Conservation (phyloP, 2,797 vertebrate species). For the Sebastes variabilis region DNA sequence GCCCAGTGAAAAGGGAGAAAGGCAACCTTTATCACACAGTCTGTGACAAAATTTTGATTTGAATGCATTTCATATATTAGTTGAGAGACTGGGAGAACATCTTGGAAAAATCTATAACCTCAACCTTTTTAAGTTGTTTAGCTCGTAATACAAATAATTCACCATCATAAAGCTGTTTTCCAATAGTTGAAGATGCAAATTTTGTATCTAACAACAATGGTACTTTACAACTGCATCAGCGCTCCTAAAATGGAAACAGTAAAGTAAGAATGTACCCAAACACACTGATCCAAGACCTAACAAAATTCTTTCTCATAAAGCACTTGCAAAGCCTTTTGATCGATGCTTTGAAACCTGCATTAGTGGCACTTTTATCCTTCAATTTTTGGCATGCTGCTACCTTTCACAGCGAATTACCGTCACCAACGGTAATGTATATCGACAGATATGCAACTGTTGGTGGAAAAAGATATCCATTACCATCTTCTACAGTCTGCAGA, state of each 20-base stretch:
- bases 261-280: neutral
- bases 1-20: no score
- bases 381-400: constrained; percentile 11
- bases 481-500: constrained; percentile 22
- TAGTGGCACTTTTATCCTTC: neutral
- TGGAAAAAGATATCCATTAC: constrained; percentile 46
- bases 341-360: constrained; percentile 5
- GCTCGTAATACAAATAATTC: neutral
- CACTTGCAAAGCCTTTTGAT: neutral
- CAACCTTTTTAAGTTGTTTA: neutral
- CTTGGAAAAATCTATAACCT: neutral
- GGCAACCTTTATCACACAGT: no score
- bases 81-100: neutral
- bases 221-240: neutral
- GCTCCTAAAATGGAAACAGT: neutral
- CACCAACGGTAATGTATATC: constrained; percentile 21
- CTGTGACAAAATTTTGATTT: no score
- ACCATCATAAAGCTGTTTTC: neutral
- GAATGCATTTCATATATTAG: no score
- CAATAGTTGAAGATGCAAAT: neutral
- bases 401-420: constrained; percentile 20
- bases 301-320: neutral
- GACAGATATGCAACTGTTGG: constrained; percentile 5
- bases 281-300: neutral
- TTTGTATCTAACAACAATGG: neutral